Base-by-base conservation (phyloP, 2,113 vertebrate genomes). In the Callithrix jacchus region DNA sequence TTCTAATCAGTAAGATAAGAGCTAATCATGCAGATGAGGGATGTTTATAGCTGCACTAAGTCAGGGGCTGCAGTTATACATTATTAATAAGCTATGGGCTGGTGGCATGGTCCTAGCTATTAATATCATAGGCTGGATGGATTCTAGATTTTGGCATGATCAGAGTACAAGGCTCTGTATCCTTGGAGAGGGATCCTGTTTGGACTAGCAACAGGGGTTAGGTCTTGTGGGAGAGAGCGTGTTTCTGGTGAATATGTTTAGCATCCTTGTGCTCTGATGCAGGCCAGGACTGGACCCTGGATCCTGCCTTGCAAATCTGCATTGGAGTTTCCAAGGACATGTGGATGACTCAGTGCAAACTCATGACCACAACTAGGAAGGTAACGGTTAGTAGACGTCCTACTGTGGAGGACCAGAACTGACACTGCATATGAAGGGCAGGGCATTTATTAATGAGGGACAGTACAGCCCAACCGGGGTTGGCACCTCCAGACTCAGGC, bases 1-100 rank as follows among this genome's bases (percentile, higher is more conserved):
- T 97, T 95, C 56, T 94, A 89, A 96, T 97, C 94, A 97, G 84
- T 80, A 92, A 92, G 91, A 45, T 74, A 92, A 92, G 88, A 97
- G 76, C 93, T 97, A 95, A 97, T 97, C 95, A 97, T 96, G 96
- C 95, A 97, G 93, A 96, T 97, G 93, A 98, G 93, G 40, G 71
- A 82, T 8, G n/a, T 87, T 25, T 70, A 93, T 54, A 85, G 89
- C 66, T 93, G 68, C 35, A 85, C 73, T 74, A 88, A 95, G 2
- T 40, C 80, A 66, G 32, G 45, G 27, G 68, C 86, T 93, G 74
- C 32, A 52, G 35, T 82, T 79, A 66, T 74, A 64, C 64, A 91
- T 95, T 95, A 96, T 97, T 96, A 95, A 97, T 85, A 79, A 97
- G 93, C 66, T n/a, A 1, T 27, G 16, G 83, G 90, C 87, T 68